Conservation (phyloP, 1,140 invertebrate species). For the Zophobas atratus region DNA sequence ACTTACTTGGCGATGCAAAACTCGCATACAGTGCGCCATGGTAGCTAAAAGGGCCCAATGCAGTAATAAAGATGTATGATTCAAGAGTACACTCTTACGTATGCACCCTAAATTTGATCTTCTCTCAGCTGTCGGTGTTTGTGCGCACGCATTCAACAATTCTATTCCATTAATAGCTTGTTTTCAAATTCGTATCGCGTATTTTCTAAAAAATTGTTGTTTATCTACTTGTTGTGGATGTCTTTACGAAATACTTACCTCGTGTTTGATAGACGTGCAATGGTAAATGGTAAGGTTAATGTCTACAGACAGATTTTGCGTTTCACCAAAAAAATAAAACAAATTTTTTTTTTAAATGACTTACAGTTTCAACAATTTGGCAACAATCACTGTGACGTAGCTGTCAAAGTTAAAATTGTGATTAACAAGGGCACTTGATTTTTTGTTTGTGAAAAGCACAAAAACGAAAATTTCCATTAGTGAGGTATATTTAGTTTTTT, state of each 20-base stretch:
- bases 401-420: too few relatives aligned
- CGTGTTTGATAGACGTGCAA: not conserved
- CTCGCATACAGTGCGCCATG: conserved; percentile 83
- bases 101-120: conserved; percentile 31
- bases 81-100: conserved; percentile 24
- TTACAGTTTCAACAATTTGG: too few relatives aligned
- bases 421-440: too few relatives aligned
- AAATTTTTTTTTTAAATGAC: too few relatives aligned
- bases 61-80: conserved; percentile 13
- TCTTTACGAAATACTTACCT: conserved; percentile 29
- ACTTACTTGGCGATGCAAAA: conserved; percentile 82
- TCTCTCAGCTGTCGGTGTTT: conserved; percentile 3
- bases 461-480: too few relatives aligned
- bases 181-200: conserved; percentile 23
- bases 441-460: too few relatives aligned
- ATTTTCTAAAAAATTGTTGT: conserved; percentile 12
- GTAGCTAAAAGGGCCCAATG: conserved; percentile 61
- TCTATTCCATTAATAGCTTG: conserved; percentile 31
- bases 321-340: too few relatives aligned
- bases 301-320: too few relatives aligned
- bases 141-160: conserved; percentile 27
- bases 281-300: too few relatives aligned
- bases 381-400: too few relatives aligned
- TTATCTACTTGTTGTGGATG: not conserved
- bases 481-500: too few relatives aligned